Conservation (phyloP, 2,888 invertebrate species). For the Glaucopsyche alexis region DNA sequence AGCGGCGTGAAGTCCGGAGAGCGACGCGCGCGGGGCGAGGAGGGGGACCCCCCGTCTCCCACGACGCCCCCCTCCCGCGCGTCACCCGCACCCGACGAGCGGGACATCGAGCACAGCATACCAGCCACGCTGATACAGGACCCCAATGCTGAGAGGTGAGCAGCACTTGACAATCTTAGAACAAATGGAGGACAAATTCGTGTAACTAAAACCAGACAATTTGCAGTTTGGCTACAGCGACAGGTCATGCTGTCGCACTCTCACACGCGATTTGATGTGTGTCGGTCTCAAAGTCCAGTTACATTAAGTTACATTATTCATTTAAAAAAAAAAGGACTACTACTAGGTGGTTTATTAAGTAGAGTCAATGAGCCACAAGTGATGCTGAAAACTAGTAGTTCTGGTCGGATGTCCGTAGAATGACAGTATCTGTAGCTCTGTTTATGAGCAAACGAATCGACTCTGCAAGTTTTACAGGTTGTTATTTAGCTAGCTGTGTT, state of each 20-base stretch:
- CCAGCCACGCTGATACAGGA: conserved; percentile 78
- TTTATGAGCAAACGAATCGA: neutral
- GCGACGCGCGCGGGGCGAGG: conserved; percentile 73
- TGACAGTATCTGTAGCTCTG: neutral
- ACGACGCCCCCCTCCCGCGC: conserved; percentile 55
- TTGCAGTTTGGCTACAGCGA: neutral
- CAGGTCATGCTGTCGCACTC: neutral
- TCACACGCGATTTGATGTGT: no score
- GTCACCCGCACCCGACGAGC: conserved; percentile 65
- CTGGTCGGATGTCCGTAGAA: neutral
- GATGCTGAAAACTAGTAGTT: no score
- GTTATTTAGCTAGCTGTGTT: neutral
- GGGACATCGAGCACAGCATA: conserved; percentile 79
- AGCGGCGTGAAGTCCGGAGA: conserved; percentile 78
- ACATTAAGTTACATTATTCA: no score
- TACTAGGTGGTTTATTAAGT: no score
- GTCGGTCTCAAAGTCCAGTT: no score
- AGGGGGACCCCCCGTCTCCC: conserved; percentile 70
- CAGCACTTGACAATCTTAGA: neutral
- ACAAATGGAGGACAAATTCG: neutral
- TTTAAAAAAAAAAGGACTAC: no score
- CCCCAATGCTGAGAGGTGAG: conserved; percentile 73
- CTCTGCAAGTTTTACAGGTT: conserved; percentile 8
- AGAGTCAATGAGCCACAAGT: no score
- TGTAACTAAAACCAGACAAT: neutral